phyloP scores from a whole-genome alignment of 2,888 invertebrate species.

The Heliconius aoede region DNA sequence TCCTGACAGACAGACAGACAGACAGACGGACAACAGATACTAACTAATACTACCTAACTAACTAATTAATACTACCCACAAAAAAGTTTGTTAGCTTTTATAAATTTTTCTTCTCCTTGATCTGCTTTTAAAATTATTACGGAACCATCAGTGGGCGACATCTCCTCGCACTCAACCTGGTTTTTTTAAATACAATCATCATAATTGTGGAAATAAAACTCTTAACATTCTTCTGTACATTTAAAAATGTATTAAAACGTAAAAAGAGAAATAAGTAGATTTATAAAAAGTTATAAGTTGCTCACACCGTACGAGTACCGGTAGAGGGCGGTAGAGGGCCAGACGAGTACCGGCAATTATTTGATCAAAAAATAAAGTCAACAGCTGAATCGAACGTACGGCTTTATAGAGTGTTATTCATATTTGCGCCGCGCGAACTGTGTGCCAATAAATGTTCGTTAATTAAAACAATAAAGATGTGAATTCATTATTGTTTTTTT shows the following conservation, averaged over 20 bases:
- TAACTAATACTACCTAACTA: too few relatives aligned
- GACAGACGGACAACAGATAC: too few relatives aligned
- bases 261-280: not conserved
- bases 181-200: too few relatives aligned
- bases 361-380: constrained; percentile 46
- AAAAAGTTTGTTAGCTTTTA: too few relatives aligned
- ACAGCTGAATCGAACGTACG: constrained; percentile 43
- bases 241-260: not conserved
- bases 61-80: too few relatives aligned
- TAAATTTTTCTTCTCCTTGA: too few relatives aligned
- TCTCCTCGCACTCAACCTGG: too few relatives aligned
- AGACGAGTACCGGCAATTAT: constrained; percentile 43
- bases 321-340: constrained; percentile 23
- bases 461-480: constrained; percentile 37
- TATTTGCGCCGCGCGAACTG: constrained; percentile 45
- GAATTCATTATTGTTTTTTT: constrained; percentile 11
- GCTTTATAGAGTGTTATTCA: constrained; percentile 50
- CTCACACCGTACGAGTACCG: not conserved
- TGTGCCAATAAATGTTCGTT: constrained; percentile 36
- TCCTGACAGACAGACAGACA: too few relatives aligned
- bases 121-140: too few relatives aligned
- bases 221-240: too few relatives aligned
- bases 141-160: too few relatives aligned
- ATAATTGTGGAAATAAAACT: too few relatives aligned
- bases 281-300: constrained; percentile 6